Conservation (phyloP, 2,797 vertebrate species). For the Argya squamiceps region DNA sequence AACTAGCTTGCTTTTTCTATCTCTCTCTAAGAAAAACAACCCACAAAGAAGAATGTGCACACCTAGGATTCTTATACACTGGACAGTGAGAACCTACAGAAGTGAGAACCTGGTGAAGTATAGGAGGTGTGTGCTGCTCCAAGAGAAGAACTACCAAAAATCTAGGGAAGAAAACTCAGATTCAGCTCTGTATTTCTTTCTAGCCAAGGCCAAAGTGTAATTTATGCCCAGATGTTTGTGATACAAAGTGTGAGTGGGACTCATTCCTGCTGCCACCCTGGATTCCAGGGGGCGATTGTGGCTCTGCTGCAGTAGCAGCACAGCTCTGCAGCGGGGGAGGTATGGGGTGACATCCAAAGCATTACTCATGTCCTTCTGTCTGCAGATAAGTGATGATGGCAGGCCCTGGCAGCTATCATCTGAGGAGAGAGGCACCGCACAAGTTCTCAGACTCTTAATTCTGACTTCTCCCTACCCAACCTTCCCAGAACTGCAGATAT, state of each 20-base stretch:
- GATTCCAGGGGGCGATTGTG: not conserved
- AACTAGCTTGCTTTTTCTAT: not conserved
- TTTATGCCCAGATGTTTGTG: not conserved
- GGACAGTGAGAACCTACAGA: not conserved
- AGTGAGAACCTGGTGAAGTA: not conserved
- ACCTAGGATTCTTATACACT: not conserved
- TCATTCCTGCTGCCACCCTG: not conserved
- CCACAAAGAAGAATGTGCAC: not conserved
- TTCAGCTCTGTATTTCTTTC: not conserved
- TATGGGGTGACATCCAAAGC: slow-evolving; percentile 35
- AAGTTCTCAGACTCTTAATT: not conserved
- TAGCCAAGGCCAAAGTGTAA: not conserved
- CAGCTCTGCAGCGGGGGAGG: not conserved
- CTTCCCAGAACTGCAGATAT: not conserved
- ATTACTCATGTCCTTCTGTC: slow-evolving; percentile 35
- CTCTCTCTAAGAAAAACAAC: not conserved
- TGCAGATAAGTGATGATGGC: slow-evolving; percentile 1
- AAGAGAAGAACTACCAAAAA: not conserved
- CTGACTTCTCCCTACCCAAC: not conserved
- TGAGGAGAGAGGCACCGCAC: not conserved
- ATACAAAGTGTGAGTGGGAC: not conserved
- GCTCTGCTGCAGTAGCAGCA: not conserved
- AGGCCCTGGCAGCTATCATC: not conserved
- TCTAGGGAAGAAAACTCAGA: not conserved
- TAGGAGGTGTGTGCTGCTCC: accelerated